Conservation (phyloP, 1,140 invertebrate genomes). For the Drosophila ironensis region DNA sequence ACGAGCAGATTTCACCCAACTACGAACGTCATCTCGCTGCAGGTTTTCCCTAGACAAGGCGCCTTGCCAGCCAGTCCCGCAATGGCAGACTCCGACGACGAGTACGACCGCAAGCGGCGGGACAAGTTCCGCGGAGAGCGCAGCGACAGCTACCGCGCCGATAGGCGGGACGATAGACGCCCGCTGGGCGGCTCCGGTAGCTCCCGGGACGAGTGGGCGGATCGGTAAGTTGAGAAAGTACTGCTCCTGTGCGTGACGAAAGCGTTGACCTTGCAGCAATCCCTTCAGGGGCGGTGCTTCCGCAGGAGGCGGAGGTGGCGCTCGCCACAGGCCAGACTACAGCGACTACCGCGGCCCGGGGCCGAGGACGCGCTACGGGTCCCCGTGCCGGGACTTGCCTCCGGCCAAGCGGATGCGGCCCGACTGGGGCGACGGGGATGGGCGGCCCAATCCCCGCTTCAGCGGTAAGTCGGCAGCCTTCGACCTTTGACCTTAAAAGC, state of each 20-base stretch:
- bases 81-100: conserved; percentile 96
- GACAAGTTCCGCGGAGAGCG: conserved; percentile 95
- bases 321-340: conserved; percentile 86
- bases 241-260: background rate
- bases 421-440: conserved; percentile 86
- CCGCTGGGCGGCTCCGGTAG: conserved; percentile 52
- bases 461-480: conserved; percentile 74
- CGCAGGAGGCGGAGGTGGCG: conserved; percentile 75
- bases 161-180: conserved; percentile 87
- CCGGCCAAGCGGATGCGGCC: conserved; percentile 90
- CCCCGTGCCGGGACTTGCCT: conserved; percentile 90
- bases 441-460: conserved; percentile 81
- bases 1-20: conserved; percentile 36
- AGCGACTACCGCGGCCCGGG: conserved; percentile 86
- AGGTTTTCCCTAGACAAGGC: too few relatives aligned
- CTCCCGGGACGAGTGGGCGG: conserved; percentile 89
- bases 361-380: conserved; percentile 85
- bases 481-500: too few relatives aligned
- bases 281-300: conserved; percentile 76
- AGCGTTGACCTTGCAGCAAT: conserved; percentile 55
- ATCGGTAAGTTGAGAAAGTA: conserved; percentile 82
- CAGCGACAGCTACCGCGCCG: conserved; percentile 89
- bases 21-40: background rate
- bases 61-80: too few relatives aligned
- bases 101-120: conserved; percentile 93